Percentiles rank a stretch among this genome's conserved stretches.
Conservation (phyloP, 2,797 vertebrate genomes). For the Hapalemur alaotrensis region DNA sequence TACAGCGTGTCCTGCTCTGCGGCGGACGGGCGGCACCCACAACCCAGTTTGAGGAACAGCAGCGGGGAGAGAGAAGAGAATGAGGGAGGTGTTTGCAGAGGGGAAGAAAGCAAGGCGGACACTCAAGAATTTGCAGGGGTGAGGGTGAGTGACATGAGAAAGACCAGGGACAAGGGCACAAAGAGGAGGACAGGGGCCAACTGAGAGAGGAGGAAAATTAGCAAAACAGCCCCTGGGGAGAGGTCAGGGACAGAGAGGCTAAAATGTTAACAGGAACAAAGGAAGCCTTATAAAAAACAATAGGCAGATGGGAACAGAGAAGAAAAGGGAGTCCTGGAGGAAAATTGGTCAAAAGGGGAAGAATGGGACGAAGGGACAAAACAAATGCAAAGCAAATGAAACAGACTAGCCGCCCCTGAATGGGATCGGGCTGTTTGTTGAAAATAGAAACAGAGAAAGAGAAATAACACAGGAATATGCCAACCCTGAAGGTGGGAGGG, state of each 20-base stretch:
- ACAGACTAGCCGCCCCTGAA: not conserved
- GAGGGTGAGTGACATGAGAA: not conserved
- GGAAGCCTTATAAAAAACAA: not conserved
- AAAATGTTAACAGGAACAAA: not conserved
- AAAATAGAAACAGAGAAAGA: not conserved
- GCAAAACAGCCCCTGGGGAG: not conserved
- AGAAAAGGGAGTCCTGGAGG: not conserved
- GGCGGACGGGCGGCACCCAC: constrained; percentile 71
- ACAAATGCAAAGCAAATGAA: not conserved
- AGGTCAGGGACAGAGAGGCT: not conserved
- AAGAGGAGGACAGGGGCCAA: not conserved
- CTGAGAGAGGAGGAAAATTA: not conserved
- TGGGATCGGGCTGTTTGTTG: not conserved
- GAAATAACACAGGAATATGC: rapidly evolving
- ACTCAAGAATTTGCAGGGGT: not conserved
- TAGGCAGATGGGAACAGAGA: constrained; percentile 14
- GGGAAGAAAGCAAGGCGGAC: not conserved
- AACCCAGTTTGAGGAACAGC: constrained; percentile 79
- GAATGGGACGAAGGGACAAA: not conserved
- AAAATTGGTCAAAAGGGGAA: not conserved
- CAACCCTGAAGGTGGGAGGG: not conserved
- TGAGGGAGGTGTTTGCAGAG: not conserved
- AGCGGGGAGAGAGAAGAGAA: constrained; percentile 72
- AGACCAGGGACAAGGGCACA: not conserved
- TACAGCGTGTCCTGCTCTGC: constrained; percentile 76